Conservation (phyloP, 2,797 vertebrate species). For the Lepidocolaptes lacrymiger region DNA sequence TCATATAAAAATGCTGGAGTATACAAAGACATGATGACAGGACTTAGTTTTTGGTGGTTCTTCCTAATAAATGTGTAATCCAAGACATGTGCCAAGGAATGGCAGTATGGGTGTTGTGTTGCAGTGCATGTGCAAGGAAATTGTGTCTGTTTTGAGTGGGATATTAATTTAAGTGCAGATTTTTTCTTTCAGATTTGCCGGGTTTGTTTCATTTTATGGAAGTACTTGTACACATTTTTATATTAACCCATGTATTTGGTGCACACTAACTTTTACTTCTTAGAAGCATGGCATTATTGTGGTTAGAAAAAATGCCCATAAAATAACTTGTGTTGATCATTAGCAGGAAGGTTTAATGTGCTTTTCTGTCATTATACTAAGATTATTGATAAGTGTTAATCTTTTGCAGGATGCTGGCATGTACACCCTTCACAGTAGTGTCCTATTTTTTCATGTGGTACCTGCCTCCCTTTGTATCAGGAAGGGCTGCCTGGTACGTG, state of each 20-base stretch:
- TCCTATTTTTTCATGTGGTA: constrained; percentile 97
- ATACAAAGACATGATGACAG: background rate
- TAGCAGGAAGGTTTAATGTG: background rate
- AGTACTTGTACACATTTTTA: background rate
- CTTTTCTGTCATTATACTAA: background rate
- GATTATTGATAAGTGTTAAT: background rate
- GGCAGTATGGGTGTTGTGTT: background rate
- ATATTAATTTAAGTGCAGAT: background rate
- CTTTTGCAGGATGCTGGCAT: constrained; percentile 88
- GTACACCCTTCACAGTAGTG: constrained; percentile 87
- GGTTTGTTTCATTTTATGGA: background rate
- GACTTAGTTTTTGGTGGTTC: background rate
- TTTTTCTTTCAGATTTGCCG: background rate
- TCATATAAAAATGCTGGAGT: background rate
- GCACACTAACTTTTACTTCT: background rate
- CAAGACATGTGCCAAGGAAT: background rate
- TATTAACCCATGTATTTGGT: background rate
- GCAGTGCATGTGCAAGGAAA: background rate
- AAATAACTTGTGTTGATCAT: background rate
- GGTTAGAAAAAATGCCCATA: background rate
- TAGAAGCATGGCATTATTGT: background rate
- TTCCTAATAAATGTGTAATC: background rate
- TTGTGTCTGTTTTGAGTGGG: background rate
- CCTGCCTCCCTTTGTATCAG: constrained; percentile 84
- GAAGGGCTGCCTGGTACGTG: constrained; percentile 89